phyloP scores from a whole-genome alignment of 2,797 vertebrate genomes.

The Melopsittacus undulatus region DNA sequence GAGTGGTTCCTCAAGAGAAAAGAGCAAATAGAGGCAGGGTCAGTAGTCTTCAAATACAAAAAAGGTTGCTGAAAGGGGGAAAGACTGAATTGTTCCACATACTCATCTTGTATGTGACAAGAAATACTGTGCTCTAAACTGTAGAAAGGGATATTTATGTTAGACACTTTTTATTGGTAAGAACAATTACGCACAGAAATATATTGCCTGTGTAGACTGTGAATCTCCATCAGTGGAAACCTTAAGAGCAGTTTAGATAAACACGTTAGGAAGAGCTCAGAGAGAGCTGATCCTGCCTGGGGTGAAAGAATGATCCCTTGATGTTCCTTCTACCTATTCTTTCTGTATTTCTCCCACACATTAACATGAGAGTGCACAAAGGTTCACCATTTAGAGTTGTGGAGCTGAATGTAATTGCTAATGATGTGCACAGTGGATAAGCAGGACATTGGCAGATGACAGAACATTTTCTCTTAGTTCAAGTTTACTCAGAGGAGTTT shows the following conservation, averaged over 20 bases:
- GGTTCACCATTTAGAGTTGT: not conserved
- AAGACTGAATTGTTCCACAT: not conserved
- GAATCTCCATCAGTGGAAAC: not conserved
- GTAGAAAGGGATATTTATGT: not conserved
- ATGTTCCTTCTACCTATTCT: not conserved
- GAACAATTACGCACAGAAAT: not conserved
- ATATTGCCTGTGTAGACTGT: not conserved
- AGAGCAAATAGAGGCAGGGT: not conserved
- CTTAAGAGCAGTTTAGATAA: constrained; percentile 5
- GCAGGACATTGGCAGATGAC: not conserved
- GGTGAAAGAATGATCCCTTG: not conserved
- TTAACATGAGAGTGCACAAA: not conserved
- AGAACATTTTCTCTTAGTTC: not conserved
- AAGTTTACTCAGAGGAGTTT: not conserved
- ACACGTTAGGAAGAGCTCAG: not conserved
- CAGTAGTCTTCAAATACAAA: not conserved
- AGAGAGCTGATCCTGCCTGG: not conserved
- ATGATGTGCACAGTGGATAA: not conserved
- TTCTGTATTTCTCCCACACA: not conserved
- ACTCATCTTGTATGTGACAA: not conserved
- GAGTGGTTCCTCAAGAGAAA: constrained; percentile 14
- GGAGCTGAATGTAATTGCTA: not conserved
- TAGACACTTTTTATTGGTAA: not conserved
- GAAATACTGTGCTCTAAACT: not conserved
- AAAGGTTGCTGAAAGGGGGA: not conserved